Conservation (phyloP, 2,113 vertebrate genomes). For the Pomatostomus ruficeps region DNA sequence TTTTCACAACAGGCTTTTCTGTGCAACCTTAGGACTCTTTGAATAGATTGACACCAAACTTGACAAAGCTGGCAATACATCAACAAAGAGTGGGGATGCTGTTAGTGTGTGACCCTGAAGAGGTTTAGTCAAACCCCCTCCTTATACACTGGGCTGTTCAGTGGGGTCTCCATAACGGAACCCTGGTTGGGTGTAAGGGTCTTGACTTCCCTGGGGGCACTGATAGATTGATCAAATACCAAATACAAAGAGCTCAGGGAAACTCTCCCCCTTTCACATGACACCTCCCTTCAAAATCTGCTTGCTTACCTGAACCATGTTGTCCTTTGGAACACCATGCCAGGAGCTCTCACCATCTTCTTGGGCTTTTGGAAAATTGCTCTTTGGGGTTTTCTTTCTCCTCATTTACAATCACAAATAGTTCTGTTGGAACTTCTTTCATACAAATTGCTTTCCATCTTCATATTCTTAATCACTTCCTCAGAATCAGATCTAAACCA, state of each 20-base stretch:
- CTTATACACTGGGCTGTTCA: neutral
- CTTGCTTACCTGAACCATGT: neutral
- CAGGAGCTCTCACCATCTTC: rapidly evolving
- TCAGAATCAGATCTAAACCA: neutral
- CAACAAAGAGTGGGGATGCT: neutral
- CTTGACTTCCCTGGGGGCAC: neutral
- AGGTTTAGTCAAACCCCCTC: neutral
- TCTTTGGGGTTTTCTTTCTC: neutral
- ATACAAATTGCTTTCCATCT: neutral
- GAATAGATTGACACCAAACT: neutral
- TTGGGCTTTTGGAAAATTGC: neutral
- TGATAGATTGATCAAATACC: neutral
- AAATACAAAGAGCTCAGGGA: neutral
- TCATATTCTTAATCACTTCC: neutral
- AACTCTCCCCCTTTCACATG: neutral
- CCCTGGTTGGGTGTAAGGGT: neutral
- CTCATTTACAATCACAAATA: neutral
- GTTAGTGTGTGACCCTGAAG: neutral
- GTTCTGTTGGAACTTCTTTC: neutral
- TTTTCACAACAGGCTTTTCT: neutral
- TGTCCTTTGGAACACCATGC: neutral
- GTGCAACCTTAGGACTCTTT: neutral
- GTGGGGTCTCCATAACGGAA: neutral
- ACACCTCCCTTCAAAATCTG: neutral
- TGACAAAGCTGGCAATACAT: neutral